Percentiles rank a stretch among this genome's conserved stretches.
phyloP scores from a whole-genome alignment of 2,113 vertebrate species.

The Neoarius graeffei region DNA sequence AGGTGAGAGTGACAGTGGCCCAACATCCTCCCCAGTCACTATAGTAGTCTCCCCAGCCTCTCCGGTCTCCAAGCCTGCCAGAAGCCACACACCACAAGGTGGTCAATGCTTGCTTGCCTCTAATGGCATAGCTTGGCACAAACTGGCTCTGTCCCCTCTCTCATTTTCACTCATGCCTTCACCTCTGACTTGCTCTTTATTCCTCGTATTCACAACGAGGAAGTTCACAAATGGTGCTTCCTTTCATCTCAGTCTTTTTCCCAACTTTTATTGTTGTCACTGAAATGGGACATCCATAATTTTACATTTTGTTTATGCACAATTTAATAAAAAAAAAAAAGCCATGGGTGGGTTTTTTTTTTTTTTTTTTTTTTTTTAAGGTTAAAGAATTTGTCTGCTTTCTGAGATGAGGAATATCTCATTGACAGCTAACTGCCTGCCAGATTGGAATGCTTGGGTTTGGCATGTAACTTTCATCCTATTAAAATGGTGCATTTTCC shows the following conservation, averaged over 20 bases:
- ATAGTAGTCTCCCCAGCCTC: constrained; percentile 75
- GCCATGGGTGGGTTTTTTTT: too few species aligned
- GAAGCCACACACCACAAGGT: constrained; percentile 76
- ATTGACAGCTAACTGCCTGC: constrained; percentile 21
- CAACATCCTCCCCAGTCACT: constrained; percentile 71
- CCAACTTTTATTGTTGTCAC: not conserved
- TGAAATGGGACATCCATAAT: not conserved
- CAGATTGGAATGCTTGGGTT: constrained; percentile 29
- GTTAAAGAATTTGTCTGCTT: not conserved
- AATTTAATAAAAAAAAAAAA: not conserved
- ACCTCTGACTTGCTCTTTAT: constrained; percentile 47
- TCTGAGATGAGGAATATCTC: not conserved
- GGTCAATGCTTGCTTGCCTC: constrained; percentile 64
- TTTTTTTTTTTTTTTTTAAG: not conserved
- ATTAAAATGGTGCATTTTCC: not conserved
- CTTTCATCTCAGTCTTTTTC: not conserved
- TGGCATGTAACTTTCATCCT: constrained; percentile 25
- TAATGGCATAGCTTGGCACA: constrained; percentile 59
- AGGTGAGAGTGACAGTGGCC: constrained; percentile 69
- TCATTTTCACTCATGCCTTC: constrained; percentile 39
- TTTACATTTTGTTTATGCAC: not conserved
- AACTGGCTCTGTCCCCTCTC: constrained; percentile 50
- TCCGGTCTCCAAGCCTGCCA: constrained; percentile 76
- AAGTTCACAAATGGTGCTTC: constrained; percentile 13
- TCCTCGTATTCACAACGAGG: constrained; percentile 17